These are phyloP conservation scores for Luperina testacea DNA, from an alignment of 2,888 invertebrate genomes.

Conservation along the genomic window DNA sequence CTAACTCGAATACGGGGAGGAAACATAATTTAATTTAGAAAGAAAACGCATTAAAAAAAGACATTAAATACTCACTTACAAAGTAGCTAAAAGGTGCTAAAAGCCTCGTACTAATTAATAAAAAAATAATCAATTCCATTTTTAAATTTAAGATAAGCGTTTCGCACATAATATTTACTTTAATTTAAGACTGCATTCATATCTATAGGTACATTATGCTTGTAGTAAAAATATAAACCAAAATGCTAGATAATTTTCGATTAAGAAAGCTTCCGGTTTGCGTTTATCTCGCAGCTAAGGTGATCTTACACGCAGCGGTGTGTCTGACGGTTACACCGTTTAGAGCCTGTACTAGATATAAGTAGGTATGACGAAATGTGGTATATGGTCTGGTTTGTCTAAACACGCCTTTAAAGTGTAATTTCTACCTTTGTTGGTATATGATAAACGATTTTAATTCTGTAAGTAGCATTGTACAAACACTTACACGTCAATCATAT, in stretches of 20 bases:
- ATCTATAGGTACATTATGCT: not conserved
- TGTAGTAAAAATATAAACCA: not conserved
- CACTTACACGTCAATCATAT: not conserved
- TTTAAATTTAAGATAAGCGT: not conserved
- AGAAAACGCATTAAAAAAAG: not conserved
- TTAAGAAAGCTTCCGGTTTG: not conserved
- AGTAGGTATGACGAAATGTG: too few species aligned
- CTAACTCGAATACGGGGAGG: not conserved
- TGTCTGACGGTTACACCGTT: not conserved
- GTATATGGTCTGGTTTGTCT: not conserved
- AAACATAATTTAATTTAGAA: not conserved
- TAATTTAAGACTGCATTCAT: not conserved
- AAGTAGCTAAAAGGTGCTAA: not conserved
- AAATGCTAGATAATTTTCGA: not conserved
- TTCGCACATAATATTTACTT: not conserved
- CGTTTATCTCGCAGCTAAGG: slow-evolving; percentile 16
- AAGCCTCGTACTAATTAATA: not conserved
- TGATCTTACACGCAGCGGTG: slow-evolving; percentile 19
- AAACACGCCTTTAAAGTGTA: not conserved
- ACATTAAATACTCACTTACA: not conserved
- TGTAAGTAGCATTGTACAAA: not conserved
- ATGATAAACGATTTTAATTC: not conserved
- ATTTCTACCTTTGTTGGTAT: not conserved
- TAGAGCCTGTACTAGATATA: not conserved
- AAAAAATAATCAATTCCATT: not conserved